Base-by-base conservation (phyloP, 1,140 invertebrate species). In the Drosophila auraria region DNA sequence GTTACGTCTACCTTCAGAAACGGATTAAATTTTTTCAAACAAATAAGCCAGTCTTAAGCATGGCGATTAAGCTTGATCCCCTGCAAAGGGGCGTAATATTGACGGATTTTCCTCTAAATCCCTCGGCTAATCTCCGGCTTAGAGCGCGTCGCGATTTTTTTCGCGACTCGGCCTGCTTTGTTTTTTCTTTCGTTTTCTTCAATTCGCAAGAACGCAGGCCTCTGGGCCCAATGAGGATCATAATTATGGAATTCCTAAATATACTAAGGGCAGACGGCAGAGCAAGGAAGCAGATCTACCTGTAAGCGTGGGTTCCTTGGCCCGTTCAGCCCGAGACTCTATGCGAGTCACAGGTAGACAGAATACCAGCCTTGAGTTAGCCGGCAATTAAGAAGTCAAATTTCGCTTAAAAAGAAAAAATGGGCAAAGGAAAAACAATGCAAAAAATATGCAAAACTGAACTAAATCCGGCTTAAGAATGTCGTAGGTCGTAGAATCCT, bases 181-280 rank as follows among this genome's bases (percentile, higher is more conserved):
- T 68, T 70, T 78, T 80, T 66, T 75, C 40, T 62, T 49, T 60
- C 50, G 51, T 64, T 73, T 82, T 83, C 83, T 89, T 90, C 45
- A 33, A 53, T 73, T 91, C 87, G 59, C 82, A 42, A 82, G 86
- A 91, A 87, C 40, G 68, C 86, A 78, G 68, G 49, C 27, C 65
- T 61, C 38, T n/a, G 80, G 61, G 56, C 56, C 64, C 20, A 51
- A 63, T 66, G 68, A 74, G 84, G 86, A 91, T 90, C 87, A 90
- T 90, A 90, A 90, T 90, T 91, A 90, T 90, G 86, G 82, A 90
- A 90, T 87, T 91, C 87, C 87, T 80, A 91, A 90, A 90, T 83
- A 90, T 64, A 80, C 75, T 53, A 20, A 51, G 74, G 73, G 61
- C 64, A 78, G 72, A 47, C 50, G 56, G 45, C 38, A 33, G 12